These are phyloP conservation scores for Luffia ferchaultella DNA, from an alignment of 2,888 invertebrate genomes.

Conservation along the genomic window DNA sequence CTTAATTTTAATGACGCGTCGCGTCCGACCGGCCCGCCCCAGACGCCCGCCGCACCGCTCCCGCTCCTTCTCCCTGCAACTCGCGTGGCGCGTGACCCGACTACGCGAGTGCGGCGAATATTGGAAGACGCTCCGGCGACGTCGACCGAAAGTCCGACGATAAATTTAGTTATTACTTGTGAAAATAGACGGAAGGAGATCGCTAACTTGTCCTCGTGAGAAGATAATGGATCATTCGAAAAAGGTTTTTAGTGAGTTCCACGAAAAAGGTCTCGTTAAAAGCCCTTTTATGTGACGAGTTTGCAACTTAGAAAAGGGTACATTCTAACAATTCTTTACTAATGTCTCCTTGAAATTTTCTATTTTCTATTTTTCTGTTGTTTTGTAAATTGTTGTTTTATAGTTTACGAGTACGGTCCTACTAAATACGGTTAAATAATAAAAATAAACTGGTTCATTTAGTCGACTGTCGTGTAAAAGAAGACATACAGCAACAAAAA, in stretches of 20 bases:
- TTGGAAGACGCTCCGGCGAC: slow-evolving; percentile 44
- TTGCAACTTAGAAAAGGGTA: slow-evolving; percentile 20
- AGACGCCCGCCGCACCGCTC: slow-evolving; percentile 21
- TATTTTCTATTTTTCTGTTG: too few relatives aligned
- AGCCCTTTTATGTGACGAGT: slow-evolving; percentile 57
- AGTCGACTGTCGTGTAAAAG: too few relatives aligned
- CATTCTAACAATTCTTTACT: not conserved
- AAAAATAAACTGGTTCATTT: too few relatives aligned
- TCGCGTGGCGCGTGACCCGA: slow-evolving; percentile 35
- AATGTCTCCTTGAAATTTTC: not conserved
- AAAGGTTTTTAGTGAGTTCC: slow-evolving; percentile 52
- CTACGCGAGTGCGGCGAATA: slow-evolving; percentile 34
- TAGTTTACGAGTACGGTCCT: too few relatives aligned
- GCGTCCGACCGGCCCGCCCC: slow-evolving; percentile 24
- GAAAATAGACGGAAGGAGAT: slow-evolving; percentile 65
- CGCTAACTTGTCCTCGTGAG: slow-evolving; percentile 63
- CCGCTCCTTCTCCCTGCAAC: slow-evolving; percentile 19
- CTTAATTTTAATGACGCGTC: slow-evolving; percentile 65
- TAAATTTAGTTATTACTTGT: slow-evolving; percentile 67
- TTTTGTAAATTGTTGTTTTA: too few relatives aligned
- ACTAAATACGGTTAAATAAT: too few relatives aligned
- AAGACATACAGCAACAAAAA: not conserved
- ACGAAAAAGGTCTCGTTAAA: slow-evolving; percentile 55
- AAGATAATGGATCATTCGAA: slow-evolving; percentile 63
- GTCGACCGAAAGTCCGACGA: slow-evolving; percentile 58